Percentiles rank a stretch among this genome's conserved stretches.
phyloP scores from a whole-genome alignment of 2,888 invertebrate species.

The Dyspetes luteomarginatus region DNA sequence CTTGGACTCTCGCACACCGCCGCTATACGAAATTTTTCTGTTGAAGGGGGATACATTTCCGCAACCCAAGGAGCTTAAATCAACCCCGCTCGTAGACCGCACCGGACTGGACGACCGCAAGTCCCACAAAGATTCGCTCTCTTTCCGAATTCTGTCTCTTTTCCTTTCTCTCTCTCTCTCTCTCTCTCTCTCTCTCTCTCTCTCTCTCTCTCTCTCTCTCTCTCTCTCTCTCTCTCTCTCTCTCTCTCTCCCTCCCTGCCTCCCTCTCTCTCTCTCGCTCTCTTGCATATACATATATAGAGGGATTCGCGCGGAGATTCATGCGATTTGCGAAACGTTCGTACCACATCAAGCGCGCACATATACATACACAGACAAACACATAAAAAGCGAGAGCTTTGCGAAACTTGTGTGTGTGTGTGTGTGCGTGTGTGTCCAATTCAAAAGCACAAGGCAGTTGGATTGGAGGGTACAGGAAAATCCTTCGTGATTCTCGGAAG shows the following conservation, averaged over 20 bases:
- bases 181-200: not conserved
- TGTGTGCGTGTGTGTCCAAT: conserved; percentile 2
- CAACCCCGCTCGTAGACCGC: conserved; percentile 61
- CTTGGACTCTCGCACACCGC: conserved; percentile 15
- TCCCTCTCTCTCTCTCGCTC: not conserved
- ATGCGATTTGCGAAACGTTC: conserved; percentile 15
- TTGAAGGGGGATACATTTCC: conserved; percentile 74
- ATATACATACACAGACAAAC: not conserved
- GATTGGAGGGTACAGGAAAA: conserved; percentile 11
- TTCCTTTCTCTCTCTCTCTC: not conserved
- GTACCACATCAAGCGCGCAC: too few species aligned
- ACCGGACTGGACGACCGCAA: conserved; percentile 65
- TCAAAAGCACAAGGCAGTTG: conserved; percentile 29
- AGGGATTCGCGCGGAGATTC: not conserved
- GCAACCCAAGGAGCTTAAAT: conserved; percentile 70
- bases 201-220: not conserved
- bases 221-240: not conserved
- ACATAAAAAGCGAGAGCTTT: conserved; percentile 22
- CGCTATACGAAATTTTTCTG: conserved; percentile 6
- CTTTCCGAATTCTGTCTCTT: conserved; percentile 26
- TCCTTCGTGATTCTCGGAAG: conserved; percentile 22
- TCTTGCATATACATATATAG: not conserved
- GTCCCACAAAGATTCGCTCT: conserved; percentile 63
- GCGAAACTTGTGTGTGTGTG: conserved; percentile 5
- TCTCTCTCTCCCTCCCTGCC: not conserved